A percentile compares a stretch with the other conserved stretches of the same genome.
Evolutionary conservation across 2,113 vertebrate species (phyloP).

Genomic region (Rhinoptilus africanus): DNA sequence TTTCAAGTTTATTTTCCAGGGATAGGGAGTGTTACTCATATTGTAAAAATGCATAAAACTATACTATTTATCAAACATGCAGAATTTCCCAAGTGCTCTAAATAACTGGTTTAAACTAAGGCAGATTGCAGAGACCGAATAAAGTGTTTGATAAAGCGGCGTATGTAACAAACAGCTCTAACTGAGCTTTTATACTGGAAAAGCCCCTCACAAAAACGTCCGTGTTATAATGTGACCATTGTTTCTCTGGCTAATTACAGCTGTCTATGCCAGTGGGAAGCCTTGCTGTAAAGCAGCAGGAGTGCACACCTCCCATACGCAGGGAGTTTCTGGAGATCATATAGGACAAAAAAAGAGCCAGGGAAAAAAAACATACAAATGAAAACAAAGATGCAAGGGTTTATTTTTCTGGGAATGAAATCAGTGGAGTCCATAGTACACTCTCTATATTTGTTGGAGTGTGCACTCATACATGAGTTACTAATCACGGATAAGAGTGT

Average conservation of each 20-base stretch:
- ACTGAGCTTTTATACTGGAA: neutral
- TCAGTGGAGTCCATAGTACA: neutral
- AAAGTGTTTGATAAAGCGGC: neutral
- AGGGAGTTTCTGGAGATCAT: neutral
- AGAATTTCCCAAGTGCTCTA: neutral
- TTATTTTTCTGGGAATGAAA: constrained; percentile 46
- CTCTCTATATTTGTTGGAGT: neutral
- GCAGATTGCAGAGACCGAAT: neutral
- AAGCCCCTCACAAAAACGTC: neutral
- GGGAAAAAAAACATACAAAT: neutral
- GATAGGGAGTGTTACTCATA: neutral
- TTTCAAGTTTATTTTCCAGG: neutral
- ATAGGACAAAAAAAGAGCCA: neutral
- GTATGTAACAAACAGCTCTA: neutral
- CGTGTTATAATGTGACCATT: constrained; percentile 39
- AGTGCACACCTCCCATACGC: neutral
- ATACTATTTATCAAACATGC: neutral
- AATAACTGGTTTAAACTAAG: constrained; percentile 6
- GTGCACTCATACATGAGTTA: neutral
- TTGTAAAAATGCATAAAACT: neutral
- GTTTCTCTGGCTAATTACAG: constrained; percentile 48
- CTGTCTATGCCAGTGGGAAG: neutral
- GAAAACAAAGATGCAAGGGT: constrained; percentile 20
- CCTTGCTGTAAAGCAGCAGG: constrained; percentile 47
- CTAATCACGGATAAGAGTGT: neutral